A percentile compares a stretch with the other conserved stretches of the same genome.
phyloP scores from a whole-genome alignment of 1,140 invertebrate species.

The Microplitis mediator region DNA sequence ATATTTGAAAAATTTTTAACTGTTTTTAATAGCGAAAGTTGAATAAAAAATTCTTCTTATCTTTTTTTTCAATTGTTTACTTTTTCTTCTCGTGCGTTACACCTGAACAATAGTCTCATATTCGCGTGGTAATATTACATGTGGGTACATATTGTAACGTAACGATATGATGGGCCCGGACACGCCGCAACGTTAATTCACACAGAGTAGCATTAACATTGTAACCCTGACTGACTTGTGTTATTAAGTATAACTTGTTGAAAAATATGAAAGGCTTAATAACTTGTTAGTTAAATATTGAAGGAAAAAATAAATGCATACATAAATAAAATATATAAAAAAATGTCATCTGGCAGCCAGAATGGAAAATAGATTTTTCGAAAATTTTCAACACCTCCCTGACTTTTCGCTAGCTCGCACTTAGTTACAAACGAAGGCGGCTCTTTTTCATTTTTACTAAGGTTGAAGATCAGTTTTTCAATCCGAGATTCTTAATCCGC shows the following conservation, averaged over 20 bases:
- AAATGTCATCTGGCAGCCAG: too few relatives aligned
- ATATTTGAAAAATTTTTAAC: too few relatives aligned
- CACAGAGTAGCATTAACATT: background rate
- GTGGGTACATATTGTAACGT: background rate
- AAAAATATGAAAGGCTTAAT: background rate
- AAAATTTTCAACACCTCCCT: too few relatives aligned
- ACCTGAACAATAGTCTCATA: background rate
- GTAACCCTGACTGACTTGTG: background rate
- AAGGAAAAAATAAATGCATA: background rate
- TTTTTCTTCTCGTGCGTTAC: background rate
- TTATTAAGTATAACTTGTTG: background rate
- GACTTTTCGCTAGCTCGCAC: too few relatives aligned
- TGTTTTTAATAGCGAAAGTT: background rate
- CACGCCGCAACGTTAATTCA: too few relatives aligned
- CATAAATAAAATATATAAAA: background rate
- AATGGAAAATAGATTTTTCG: too few relatives aligned
- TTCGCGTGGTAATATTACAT: conserved; percentile 10
- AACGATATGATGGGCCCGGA: too few relatives aligned
- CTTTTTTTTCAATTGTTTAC: too few relatives aligned
- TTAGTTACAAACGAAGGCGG: too few relatives aligned
- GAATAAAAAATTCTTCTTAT: background rate
- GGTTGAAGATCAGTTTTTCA: too few relatives aligned
- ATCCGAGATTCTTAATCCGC: too few relatives aligned
- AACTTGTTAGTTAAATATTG: background rate
- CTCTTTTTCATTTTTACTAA: too few relatives aligned